Base-by-base conservation (phyloP, 2,888 invertebrate species). In the Papilio protenor region DNA sequence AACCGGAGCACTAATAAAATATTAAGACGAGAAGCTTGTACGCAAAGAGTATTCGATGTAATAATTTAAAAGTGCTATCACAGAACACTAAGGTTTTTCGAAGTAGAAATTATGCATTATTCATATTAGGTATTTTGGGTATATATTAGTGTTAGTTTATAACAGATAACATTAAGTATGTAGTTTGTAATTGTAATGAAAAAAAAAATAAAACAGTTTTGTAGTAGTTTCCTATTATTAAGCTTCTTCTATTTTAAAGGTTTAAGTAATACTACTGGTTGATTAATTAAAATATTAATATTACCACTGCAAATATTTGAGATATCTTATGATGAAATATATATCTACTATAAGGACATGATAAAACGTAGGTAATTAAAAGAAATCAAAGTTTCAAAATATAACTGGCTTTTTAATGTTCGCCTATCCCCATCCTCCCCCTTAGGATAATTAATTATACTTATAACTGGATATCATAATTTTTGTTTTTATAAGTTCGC, bases 281-380 rank as follows among this genome's bases (percentile, higher is more conserved):
- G 93, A 92, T 90, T 94, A 94, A 95, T 94, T 93, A 93, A 92
- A 94, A 94, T 94, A 93, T 92, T 93, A 94, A 94, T 94, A 94
- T 94, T 95, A 95, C 95, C 92, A 95, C 93, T 94, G 94, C 94
- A 95, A 95, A 95, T 95, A 95, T 94, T 95, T 94, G 94, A 95
- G 91, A 94, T 95, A 95, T 94, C 95, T 95, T 95, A 95, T 95
- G 94, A 94, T 94, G 92, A 94, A 92, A 94, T 94, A 94, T 94
- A 94, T 95, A 95, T 95, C 94, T 95, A 95, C 94, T 94, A 91
- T 95, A 95, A 95, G 95, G 93, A 95, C 95, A 95, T 95, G 95
- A 95, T 95, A 93, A 94, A 95, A 92, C 95, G 95, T 95, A 95
- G 95, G 95, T 95, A 95, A 95, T 94, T 94, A 95, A 95, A 95